Evolutionary conservation across 35 echinoderm and acorn worm genomes (phyloP).

Genomic region (Nesometra sesokonis): DNA sequence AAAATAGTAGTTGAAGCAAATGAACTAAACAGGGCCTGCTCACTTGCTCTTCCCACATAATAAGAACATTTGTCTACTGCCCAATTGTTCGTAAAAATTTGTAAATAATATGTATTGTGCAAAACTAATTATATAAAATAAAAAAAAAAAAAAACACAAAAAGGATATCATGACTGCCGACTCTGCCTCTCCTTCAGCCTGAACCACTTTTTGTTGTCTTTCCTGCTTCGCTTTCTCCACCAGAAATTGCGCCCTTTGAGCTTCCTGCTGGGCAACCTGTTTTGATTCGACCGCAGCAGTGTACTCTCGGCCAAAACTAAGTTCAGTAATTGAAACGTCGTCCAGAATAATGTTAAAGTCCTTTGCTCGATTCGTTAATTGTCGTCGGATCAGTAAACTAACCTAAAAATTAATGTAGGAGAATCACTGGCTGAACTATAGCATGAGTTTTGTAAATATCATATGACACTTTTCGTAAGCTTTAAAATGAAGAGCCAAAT

Average conservation of each 20-base stretch:
- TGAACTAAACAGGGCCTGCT: too few species aligned
- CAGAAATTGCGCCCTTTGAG: slow-evolving; percentile 86
- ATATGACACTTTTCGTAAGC: too few species aligned
- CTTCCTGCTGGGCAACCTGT: slow-evolving; percentile 94
- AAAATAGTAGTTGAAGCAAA: too few species aligned
- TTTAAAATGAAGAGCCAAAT: too few species aligned
- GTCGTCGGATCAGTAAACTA: slow-evolving; percentile 82
- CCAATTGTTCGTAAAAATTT: too few species aligned
- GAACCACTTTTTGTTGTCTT: slow-evolving; percentile 78
- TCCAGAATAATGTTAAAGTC: slow-evolving; percentile 87
- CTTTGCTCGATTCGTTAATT: slow-evolving; percentile 75
- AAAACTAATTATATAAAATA: too few species aligned
- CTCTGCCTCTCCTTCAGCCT: slow-evolving; percentile 89
- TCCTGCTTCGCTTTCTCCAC: slow-evolving; percentile 86
- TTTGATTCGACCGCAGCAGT: slow-evolving; percentile 90
- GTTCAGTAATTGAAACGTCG: slow-evolving; percentile 96
- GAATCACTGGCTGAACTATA: too few species aligned
- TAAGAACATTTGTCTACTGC: too few species aligned
- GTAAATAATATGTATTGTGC: too few species aligned
- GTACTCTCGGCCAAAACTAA: slow-evolving; percentile 95
- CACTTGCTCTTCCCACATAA: too few species aligned
- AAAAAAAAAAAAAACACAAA: neutral
- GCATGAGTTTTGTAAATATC: too few species aligned
- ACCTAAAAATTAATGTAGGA: slow-evolving; percentile 51
- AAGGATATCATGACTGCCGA: slow-evolving; percentile 96